Percentiles rank a stretch among this genome's conserved stretches.
phyloP scores from a whole-genome alignment of 2,797 vertebrate genomes.

The Urocyon cinereoargenteus region DNA sequence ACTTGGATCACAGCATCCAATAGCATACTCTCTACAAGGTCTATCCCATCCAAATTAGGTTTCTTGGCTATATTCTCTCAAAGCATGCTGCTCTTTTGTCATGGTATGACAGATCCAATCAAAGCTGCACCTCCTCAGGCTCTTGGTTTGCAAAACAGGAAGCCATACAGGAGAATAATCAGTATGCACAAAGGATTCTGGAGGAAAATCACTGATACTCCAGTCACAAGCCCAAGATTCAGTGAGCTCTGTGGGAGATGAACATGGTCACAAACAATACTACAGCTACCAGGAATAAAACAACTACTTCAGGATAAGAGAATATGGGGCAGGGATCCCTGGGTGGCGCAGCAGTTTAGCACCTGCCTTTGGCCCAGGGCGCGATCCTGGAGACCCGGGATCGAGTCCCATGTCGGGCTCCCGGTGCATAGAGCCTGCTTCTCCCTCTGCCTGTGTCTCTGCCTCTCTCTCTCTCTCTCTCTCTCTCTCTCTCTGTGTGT shows the following conservation, averaged over 20 bases:
- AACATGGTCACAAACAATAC: background rate
- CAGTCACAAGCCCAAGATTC: background rate
- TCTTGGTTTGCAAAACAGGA: conserved; percentile 41
- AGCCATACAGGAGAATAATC: background rate
- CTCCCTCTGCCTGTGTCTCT: too few relatives aligned
- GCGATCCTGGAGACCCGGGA: too few relatives aligned
- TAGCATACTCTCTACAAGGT: background rate
- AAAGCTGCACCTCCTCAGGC: background rate
- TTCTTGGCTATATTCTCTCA: background rate
- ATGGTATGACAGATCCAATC: background rate
- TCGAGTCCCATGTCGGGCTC: too few relatives aligned
- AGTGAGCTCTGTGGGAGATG: background rate
- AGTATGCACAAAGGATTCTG: background rate
- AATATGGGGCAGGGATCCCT: background rate
- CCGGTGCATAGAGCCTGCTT: too few relatives aligned
- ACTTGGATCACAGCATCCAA: background rate
- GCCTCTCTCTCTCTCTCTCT: too few relatives aligned
- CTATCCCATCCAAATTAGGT: background rate
- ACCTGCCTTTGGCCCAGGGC: too few relatives aligned
- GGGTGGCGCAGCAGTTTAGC: too few relatives aligned
- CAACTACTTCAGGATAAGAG: conserved; percentile 38
- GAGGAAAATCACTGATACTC: background rate
- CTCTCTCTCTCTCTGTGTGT: too few relatives aligned
- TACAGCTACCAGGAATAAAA: conserved; percentile 20
- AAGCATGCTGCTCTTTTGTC: background rate